Evolutionary conservation across 1,140 invertebrate genomes (phyloP).

Genomic region (Drosophila sproati): DNA sequence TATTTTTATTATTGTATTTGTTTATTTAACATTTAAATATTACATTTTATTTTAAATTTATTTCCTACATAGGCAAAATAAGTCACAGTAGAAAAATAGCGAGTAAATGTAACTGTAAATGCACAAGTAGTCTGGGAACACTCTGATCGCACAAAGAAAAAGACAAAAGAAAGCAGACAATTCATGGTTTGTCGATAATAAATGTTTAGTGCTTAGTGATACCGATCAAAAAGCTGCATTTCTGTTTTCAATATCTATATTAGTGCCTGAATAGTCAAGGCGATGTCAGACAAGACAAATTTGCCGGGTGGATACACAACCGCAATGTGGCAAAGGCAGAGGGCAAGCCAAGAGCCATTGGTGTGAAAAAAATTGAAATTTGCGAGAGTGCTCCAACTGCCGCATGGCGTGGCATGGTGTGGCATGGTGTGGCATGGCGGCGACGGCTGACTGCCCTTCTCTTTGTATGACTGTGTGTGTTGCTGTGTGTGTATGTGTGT

Average conservation of each 20-base stretch:
- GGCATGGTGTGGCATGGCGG: conserved; percentile 43
- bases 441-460: conserved; percentile 43
- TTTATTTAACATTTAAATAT: no score
- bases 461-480: conserved; percentile 22
- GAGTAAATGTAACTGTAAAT: neutral
- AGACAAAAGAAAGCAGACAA: neutral
- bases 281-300: conserved; percentile 7
- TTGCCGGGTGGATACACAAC: conserved; percentile 53
- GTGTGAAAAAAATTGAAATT: conserved; percentile 84
- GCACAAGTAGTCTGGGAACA: neutral
- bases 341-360: conserved; percentile 76
- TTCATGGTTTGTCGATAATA: no score
- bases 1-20: no score
- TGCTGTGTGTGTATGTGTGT: conserved; percentile 18
- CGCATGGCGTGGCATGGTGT: conserved; percentile 60
- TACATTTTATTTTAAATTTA: no score
- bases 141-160: neutral
- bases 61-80: no score
- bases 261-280: neutral
- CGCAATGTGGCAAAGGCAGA: conserved; percentile 74
- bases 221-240: neutral
- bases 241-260: neutral
- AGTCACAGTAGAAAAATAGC: neutral
- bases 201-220: neutral
- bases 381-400: conserved; percentile 82